Conservation (phyloP, 2,113 vertebrate species). For the Melozone crissalis region DNA sequence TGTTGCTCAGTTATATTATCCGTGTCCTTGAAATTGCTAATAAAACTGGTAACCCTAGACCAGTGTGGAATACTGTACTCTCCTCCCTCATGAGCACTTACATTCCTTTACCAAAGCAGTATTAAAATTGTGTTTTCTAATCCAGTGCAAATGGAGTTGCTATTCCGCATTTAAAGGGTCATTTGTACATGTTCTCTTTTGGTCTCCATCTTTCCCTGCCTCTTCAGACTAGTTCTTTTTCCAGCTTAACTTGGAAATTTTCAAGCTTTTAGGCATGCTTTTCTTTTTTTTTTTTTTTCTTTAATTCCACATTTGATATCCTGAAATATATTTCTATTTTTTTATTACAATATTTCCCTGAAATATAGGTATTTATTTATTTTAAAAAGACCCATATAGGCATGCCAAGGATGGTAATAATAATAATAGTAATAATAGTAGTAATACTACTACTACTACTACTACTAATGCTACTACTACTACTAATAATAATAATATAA, state of each 20-base stretch:
- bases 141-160: background rate
- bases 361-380: background rate
- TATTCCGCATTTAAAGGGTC: background rate
- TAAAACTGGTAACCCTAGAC: background rate
- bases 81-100: background rate
- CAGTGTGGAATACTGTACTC: background rate
- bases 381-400: background rate
- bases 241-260: background rate
- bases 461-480: too few relatives aligned
- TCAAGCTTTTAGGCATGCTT: background rate
- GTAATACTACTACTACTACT: too few relatives aligned
- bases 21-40: background rate
- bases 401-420: too few relatives aligned
- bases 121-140: background rate
- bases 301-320: background rate
- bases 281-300: background rate
- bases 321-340: background rate
- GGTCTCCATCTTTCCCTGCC: background rate
- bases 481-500: background rate
- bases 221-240: background rate
- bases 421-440: background rate
- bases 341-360: background rate
- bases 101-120: background rate
- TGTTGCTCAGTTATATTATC: background rate
- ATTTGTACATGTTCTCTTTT: background rate